phyloP scores from a whole-genome alignment of 2,888 invertebrate genomes.

The Leptinotarsa haldemani region DNA sequence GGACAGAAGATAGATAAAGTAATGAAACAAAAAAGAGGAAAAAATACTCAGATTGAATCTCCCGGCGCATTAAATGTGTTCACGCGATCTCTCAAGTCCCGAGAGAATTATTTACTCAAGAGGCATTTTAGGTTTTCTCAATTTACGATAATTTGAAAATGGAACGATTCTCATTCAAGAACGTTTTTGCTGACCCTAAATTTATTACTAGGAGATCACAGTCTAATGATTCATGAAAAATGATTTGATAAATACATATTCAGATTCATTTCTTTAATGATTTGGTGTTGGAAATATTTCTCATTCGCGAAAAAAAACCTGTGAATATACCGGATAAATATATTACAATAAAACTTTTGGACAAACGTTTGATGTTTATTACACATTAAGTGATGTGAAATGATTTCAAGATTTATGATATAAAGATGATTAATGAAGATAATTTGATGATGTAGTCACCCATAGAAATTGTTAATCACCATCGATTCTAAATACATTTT shows the following conservation, averaged over 20 bases:
- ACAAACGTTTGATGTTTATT: no score
- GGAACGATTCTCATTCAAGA: conserved; percentile 5
- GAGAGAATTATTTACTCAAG: conserved; percentile 17
- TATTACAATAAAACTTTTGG: no score
- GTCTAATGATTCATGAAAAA: background rate
- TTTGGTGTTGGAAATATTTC: background rate
- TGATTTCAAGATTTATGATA: no score
- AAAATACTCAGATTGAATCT: conserved; percentile 36
- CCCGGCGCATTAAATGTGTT: conserved; percentile 36
- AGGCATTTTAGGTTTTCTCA: conserved; percentile 16
- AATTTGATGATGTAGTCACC: no score
- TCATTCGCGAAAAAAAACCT: no score
- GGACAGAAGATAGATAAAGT: conserved; percentile 4
- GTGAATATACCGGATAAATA: no score
- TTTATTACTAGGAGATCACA: conserved; percentile 1
- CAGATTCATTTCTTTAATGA: background rate
- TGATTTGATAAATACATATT: background rate
- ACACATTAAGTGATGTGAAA: no score
- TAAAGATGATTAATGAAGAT: no score
- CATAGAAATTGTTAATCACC: no score
- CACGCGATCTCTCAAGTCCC: conserved; percentile 33
- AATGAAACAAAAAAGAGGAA: conserved; percentile 9
- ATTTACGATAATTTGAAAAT: conserved; percentile 14
- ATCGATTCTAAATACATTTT: no score
- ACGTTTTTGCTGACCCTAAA: background rate